Conservation (phyloP, 1,140 invertebrate genomes). For the Lysiphlebus fabarum region DNA sequence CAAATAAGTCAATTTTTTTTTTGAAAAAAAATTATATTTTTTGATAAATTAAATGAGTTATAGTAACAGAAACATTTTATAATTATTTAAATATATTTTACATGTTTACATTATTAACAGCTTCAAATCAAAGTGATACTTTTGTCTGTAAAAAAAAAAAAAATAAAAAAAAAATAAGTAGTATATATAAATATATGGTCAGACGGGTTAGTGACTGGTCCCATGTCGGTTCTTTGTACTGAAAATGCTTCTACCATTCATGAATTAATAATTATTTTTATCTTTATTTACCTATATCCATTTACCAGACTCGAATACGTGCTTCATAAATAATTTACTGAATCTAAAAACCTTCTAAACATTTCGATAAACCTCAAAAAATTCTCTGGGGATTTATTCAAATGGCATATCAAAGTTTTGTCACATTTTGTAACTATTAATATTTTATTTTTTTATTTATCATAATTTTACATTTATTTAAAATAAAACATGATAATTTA, state of each 20-base stretch:
- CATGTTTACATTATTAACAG: too few relatives aligned
- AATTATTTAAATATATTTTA: too few relatives aligned
- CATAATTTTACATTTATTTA: too few relatives aligned
- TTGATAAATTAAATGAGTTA: too few relatives aligned
- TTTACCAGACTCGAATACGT: slow-evolving; percentile 10
- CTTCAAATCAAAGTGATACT: too few relatives aligned
- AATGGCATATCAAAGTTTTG: slow-evolving; percentile 42
- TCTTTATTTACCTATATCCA: slow-evolving; percentile 16
- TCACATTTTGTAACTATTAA: neutral
- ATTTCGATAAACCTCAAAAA: slow-evolving; percentile 41
- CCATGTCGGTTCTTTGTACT: slow-evolving; percentile 30
- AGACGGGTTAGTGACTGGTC: neutral
- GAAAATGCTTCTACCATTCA: slow-evolving; percentile 34
- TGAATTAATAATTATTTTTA: slow-evolving; percentile 45
- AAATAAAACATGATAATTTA: too few relatives aligned
- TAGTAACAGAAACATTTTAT: too few relatives aligned
- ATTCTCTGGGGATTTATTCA: slow-evolving; percentile 33
- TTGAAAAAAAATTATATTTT: too few relatives aligned
- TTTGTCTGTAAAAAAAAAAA: too few relatives aligned
- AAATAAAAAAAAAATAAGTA: too few relatives aligned
- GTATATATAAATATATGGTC: neutral
- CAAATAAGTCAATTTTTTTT: too few relatives aligned
- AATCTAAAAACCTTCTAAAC: slow-evolving; percentile 44
- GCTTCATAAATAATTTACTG: slow-evolving; percentile 42
- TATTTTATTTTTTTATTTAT: too few relatives aligned